Base-by-base conservation (phyloP, 2,797 vertebrate genomes). In the Cuculus canorus region DNA sequence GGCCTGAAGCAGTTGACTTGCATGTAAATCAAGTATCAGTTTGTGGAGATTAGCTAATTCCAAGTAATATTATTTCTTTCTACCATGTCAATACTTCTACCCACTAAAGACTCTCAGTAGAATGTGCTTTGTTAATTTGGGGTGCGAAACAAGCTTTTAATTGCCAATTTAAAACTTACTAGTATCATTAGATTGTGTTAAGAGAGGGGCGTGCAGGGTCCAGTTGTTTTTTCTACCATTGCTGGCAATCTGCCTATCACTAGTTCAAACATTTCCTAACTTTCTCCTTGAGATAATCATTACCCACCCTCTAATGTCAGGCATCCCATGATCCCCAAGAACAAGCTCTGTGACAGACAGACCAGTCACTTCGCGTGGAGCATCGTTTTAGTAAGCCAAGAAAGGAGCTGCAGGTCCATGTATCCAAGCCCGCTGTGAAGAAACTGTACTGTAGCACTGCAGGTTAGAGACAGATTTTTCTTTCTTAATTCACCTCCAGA, bases 401-500 rank as follows among this genome's bases (percentile, higher is more conserved):
- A 54, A 75, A 65, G 54, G 17, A 79, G 21, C 32, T 79, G 30
- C 52, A 81, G 33, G 24, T 45, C 69, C 19, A 17, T 4, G 3
- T 37, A 70, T 25, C 35, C 16, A 56, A 88, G 25, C 3, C 14
- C 19, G 24, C 21, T 1, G 4, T 41, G 47, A 45, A 88, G 56
- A 86, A 80, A 45, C 14, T 70, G 25, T 13, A 30, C 18, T 33
- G 23, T 52, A 60, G 43, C 3, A 3, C n/a, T 53, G 37, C 8
- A 56, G 30, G 23, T 79, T 88, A 69, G 41, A 10, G 33, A 59
- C 3, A 4, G 27, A 37, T 48, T 80, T 87, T 69, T 11, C 60
- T 82, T 91, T 88, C 65, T 73, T 77, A 80, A 79, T 77, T 91
- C 77, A 60, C 70, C 27, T 95, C 90, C 73, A 90, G 33, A 43